Base-by-base conservation (phyloP, 53 echinoderm and acorn worm genomes). In the Patiria pectinifera region DNA sequence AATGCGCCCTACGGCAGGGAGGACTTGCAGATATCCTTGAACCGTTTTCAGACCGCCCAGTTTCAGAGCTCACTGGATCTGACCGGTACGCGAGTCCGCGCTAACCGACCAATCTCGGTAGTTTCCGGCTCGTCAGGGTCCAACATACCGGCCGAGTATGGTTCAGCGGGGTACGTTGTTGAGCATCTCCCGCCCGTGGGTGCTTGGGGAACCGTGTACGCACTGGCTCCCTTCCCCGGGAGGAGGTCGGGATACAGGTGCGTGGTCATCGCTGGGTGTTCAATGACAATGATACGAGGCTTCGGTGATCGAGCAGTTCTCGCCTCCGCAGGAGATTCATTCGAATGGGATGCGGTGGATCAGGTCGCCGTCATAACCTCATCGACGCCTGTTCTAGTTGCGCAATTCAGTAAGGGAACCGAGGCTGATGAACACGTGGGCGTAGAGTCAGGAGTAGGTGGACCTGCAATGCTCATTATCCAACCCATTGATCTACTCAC, bases 151-250 rank as follows among this genome's bases (percentile, higher is more conserved):
- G 69, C 48, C 16, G 92, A 92, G 15, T 48, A 62, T 13, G 92
- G 85, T 61, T 74, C 89, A 19, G 84, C 89, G 19, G 92, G 80
- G 22, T 79, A 94, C 82, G 24, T 94, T 25, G 90, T 94, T 18
- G 95, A 94, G 62, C 95, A 94, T 69, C 92, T 94, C 18, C 95
- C 95, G 25, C 95, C 95, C 2, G 74, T 94, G 9, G 84, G 89
- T 76, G 85, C 89, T 15, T 87, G 83, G 25, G 95, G 95, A 45
- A 92, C 87, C 35, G 79, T 87, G 13, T 83, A 91, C 62, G 85
- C 85, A 8, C 89, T 94, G 3, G 89, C 95, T 1, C 95, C 95
- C 5, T 76, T 92, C 48, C 84, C 48, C 23, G 92, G 86, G 21
- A 86, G 89, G 25, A 63, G 61, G 21, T 86, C 92, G 25, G 92